These are phyloP conservation scores for Pseudobourletiella spinata DNA, from an alignment of 1,140 invertebrate genomes.

Conservation along the genomic window DNA sequence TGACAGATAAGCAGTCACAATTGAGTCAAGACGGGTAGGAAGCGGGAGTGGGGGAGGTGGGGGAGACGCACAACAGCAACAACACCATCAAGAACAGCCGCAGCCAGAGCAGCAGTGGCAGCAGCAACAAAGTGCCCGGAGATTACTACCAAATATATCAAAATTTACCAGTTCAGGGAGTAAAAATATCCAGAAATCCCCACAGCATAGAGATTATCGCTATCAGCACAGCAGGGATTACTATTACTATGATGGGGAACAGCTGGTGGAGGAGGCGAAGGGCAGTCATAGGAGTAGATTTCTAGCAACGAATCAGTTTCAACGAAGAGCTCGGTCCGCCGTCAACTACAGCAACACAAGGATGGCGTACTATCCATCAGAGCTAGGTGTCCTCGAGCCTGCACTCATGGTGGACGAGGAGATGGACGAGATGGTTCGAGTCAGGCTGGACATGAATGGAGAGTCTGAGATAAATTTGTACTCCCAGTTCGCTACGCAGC, in stretches of 20 bases:
- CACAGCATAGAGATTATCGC: not conserved
- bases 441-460: not conserved
- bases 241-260: not conserved
- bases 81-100: not conserved
- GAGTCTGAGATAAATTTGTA: conserved; percentile 4
- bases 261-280: not conserved
- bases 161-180: not conserved
- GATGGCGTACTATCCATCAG: conserved; percentile 4
- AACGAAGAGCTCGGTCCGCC: not conserved
- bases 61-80: not conserved
- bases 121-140: no score
- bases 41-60: not conserved
- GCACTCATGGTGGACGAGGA: not conserved
- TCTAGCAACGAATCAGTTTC: not conserved
- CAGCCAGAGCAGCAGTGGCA: no score
- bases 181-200: not conserved
- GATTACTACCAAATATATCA: conserved; percentile 5
- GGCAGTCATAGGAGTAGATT: not conserved
- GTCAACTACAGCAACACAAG: not conserved
- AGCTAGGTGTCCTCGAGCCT: not conserved
- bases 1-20: not conserved
- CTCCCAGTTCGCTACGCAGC: not conserved
- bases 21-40: not conserved
- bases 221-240: not conserved
- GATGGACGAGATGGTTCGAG: not conserved